Percentiles rank a stretch among this genome's conserved stretches.
Conservation (phyloP, 2,888 invertebrate genomes). For the Reticulitermes lucifugus region DNA sequence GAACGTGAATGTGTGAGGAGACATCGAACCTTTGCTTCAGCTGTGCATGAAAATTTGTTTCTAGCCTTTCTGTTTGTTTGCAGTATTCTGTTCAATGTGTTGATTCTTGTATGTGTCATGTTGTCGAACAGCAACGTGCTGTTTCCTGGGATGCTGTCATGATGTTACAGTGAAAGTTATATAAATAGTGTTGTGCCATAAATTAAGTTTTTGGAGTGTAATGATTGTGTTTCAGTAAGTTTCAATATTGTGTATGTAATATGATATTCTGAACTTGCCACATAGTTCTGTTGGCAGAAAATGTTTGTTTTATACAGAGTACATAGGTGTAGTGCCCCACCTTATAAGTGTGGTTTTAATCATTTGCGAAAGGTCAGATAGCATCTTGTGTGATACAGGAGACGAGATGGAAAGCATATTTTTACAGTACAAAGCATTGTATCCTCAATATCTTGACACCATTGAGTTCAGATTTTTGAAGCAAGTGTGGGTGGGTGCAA, state of each 20-base stretch:
- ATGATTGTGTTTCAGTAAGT: not conserved
- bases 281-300: not conserved
- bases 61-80: not conserved
- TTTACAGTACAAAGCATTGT: not conserved
- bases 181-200: not conserved
- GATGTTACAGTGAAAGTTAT: not conserved
- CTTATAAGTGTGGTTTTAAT: no score
- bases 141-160: not conserved
- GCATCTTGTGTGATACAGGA: not conserved
- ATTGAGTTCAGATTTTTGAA: no score
- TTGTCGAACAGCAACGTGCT: not conserved
- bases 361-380: no score
- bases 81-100: constrained; percentile 22
- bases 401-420: not conserved
- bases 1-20: not conserved
- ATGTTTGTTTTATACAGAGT: no score
- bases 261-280: not conserved
- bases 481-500: no score
- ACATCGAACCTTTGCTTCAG: not conserved
- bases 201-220: not conserved
- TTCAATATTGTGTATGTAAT: not conserved
- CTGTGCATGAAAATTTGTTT: constrained; percentile 12
- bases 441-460: no score
- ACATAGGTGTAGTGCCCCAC: no score
- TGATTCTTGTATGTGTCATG: not conserved